Evolutionary conservation across 2,113 vertebrate species (phyloP).

Genomic region (Syngnathus floridae): DNA sequence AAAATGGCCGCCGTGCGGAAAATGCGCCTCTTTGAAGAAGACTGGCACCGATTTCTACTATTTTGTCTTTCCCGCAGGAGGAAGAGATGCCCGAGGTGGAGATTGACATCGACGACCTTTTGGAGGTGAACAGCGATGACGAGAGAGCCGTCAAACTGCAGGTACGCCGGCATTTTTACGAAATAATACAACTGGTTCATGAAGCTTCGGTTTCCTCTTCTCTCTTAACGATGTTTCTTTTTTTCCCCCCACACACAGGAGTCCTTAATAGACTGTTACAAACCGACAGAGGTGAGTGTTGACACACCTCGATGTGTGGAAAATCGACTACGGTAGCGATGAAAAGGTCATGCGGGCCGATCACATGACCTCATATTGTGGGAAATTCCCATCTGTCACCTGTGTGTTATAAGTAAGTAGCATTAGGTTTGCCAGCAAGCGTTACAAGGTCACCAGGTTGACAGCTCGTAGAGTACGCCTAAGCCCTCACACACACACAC

Average conservation of each 20-base stretch:
- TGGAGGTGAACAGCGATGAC: constrained; percentile 90
- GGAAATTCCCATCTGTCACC: constrained; percentile 35
- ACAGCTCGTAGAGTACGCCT: constrained; percentile 16
- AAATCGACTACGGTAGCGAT: constrained; percentile 31
- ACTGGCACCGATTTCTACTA: neutral
- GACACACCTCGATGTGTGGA: too few relatives aligned
- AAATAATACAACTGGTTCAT: too few relatives aligned
- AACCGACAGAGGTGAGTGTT: constrained; percentile 88
- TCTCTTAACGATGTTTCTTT: neutral
- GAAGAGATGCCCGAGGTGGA: constrained; percentile 98
- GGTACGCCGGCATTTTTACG: constrained; percentile 54
- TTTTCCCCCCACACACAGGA: constrained; percentile 63
- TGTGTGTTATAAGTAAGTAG: neutral
- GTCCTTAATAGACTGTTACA: constrained; percentile 91
- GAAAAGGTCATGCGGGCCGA: constrained; percentile 32
- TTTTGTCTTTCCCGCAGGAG: constrained; percentile 71
- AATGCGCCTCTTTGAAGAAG: neutral
- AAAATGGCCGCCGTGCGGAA: constrained; percentile 10
- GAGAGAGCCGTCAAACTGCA: constrained; percentile 89
- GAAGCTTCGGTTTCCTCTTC: too few relatives aligned
- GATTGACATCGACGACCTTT: constrained; percentile 94
- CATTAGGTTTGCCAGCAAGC: constrained; percentile 19
- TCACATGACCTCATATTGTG: constrained; percentile 29
- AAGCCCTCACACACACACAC: constrained; percentile 10
- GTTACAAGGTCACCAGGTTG: constrained; percentile 46